These are phyloP conservation scores for Myrmecophaga tridactyla DNA, from an alignment of 2,113 vertebrate genomes.

Conservation along the genomic window DNA sequence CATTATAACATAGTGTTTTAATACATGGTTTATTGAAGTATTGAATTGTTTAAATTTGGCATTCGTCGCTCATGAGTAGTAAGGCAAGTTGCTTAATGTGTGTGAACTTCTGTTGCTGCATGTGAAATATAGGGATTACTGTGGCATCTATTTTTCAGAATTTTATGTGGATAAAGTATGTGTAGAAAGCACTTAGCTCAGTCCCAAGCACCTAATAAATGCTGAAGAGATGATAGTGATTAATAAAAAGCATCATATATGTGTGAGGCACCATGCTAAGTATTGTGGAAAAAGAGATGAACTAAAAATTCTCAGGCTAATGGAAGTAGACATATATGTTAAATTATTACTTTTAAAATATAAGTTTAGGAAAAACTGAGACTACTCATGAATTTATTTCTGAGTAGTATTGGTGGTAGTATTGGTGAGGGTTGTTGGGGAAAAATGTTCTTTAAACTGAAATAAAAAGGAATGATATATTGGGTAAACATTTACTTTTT, in stretches of 20 bases:
- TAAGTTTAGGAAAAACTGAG: background rate
- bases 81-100: background rate
- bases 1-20: background rate
- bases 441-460: constrained; percentile 2
- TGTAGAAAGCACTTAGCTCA: background rate
- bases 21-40: background rate
- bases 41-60: background rate
- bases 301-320: background rate
- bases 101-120: background rate
- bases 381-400: background rate
- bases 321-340: background rate
- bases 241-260: background rate
- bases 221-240: background rate
- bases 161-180: background rate
- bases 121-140: background rate
- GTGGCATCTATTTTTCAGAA: background rate
- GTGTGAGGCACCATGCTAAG: background rate
- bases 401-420: background rate
- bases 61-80: background rate
- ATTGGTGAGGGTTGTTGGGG: background rate
- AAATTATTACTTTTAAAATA: background rate
- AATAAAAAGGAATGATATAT: background rate
- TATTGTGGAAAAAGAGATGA: background rate
- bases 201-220: background rate
- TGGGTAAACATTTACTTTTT: background rate